Percentiles rank a stretch among this genome's conserved stretches.
These are phyloP conservation scores for Balaeniceps rex DNA, from an alignment of 2,113 vertebrate species.

Conservation along the genomic window DNA sequence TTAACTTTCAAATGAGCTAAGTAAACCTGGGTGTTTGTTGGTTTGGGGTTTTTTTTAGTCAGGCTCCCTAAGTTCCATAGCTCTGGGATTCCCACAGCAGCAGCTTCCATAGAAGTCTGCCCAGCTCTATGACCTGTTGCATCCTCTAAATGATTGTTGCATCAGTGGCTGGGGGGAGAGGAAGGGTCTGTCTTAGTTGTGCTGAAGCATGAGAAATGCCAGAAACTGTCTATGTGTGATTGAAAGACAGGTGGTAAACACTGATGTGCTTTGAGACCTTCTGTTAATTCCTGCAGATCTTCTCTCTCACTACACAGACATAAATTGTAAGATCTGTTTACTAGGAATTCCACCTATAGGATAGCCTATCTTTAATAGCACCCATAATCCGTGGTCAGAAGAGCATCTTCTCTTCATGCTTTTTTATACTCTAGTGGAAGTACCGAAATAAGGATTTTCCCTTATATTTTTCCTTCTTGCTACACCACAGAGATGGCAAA, in stretches of 20 bases:
- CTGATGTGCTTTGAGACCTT: background rate
- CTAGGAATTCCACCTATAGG: background rate
- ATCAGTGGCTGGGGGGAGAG: background rate
- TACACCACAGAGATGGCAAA: background rate
- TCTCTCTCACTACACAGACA: background rate
- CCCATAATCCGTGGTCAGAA: background rate
- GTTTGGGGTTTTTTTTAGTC: background rate
- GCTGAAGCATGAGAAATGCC: background rate
- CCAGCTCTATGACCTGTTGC: background rate
- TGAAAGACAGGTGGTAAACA: background rate
- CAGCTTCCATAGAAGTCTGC: background rate
- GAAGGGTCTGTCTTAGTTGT: background rate
- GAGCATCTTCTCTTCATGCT: background rate
- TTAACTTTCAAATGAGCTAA: background rate
- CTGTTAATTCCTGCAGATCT: background rate
- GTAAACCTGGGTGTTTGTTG: background rate
- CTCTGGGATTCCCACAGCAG: background rate
- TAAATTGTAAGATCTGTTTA: background rate
- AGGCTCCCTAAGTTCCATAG: background rate
- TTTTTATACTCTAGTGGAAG: background rate
- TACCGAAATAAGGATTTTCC: background rate
- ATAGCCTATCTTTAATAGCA: background rate
- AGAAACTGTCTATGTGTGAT: background rate
- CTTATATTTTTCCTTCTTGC: background rate
- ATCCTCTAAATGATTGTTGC: background rate